Evolutionary conservation across 2,797 vertebrate genomes (phyloP).

Genomic region (Okamejei kenojei): DNA sequence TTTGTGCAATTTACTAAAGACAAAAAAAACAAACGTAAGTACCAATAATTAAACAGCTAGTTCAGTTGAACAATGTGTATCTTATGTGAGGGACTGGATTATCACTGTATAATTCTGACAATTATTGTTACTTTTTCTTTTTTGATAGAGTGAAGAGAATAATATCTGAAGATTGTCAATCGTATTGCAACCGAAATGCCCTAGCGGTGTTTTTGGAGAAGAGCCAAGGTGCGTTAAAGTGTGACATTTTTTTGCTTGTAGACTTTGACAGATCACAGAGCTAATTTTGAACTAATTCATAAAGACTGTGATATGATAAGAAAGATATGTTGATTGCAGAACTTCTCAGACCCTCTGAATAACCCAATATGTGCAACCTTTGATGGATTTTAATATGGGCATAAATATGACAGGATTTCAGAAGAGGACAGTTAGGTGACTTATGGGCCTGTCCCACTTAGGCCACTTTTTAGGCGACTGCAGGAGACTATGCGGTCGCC

Average conservation of each 20-base stretch:
- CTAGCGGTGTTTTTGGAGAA: conserved; percentile 66
- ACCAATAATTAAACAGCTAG: neutral
- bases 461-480: too few species aligned
- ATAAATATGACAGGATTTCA: neutral
- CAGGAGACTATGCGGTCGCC: too few species aligned
- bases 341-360: neutral
- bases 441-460: too few species aligned
- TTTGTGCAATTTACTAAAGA: neutral
- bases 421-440: neutral
- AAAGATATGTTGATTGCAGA: neutral
- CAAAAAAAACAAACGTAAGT: neutral
- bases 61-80: neutral
- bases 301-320: neutral
- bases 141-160: conserved; percentile 56
- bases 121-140: conserved; percentile 25
- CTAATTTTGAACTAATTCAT: neutral
- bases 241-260: neutral
- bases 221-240: conserved; percentile 62
- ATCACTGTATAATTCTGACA: neutral
- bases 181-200: conserved; percentile 62
- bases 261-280: neutral
- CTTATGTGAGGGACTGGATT: neutral
- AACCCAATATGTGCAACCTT: neutral
- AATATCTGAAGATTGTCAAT: conserved; percentile 58
- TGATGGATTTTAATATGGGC: neutral